Conservation (phyloP, 2,888 invertebrate genomes). For the Coronaproctus castanopsis region DNA sequence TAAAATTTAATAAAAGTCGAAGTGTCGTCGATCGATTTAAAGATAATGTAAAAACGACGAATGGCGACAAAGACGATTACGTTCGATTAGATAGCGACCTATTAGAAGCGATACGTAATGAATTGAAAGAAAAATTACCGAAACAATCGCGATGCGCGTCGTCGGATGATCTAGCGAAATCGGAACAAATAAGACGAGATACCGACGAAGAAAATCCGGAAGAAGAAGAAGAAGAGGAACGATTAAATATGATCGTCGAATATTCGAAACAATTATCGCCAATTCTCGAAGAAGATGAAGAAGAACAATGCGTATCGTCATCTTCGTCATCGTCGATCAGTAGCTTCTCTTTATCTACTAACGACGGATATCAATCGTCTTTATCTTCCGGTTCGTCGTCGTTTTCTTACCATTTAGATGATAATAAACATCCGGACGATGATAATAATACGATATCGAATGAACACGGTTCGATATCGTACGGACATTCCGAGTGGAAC, state of each 20-base stretch:
- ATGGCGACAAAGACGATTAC: slow-evolving; percentile 6
- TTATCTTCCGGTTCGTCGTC: background rate
- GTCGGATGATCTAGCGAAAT: background rate
- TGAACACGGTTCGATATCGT: background rate
- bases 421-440: background rate
- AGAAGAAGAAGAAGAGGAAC: slow-evolving; percentile 17
- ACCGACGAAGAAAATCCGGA: slow-evolving; percentile 19
- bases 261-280: slow-evolving; percentile 39
- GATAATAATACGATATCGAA: background rate
- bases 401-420: background rate
- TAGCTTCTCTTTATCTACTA: background rate
- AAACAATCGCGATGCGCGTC: background rate
- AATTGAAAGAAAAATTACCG: slow-evolving; percentile 47
- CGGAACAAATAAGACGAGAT: slow-evolving; percentile 24
- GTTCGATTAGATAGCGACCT: slow-evolving; percentile 8
- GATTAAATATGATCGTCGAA: slow-evolving; percentile 18
- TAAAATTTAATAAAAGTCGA: background rate
- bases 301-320: slow-evolving; percentile 22
- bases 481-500: slow-evolving; percentile 28
- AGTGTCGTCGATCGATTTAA: background rate
- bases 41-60: slow-evolving; percentile 1
- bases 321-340: slow-evolving; percentile 3
- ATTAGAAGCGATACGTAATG: slow-evolving; percentile 38
- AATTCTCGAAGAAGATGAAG: slow-evolving; percentile 37
- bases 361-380: background rate